phyloP scores from a whole-genome alignment of 1,140 invertebrate species.

The Drosophila triauraria region DNA sequence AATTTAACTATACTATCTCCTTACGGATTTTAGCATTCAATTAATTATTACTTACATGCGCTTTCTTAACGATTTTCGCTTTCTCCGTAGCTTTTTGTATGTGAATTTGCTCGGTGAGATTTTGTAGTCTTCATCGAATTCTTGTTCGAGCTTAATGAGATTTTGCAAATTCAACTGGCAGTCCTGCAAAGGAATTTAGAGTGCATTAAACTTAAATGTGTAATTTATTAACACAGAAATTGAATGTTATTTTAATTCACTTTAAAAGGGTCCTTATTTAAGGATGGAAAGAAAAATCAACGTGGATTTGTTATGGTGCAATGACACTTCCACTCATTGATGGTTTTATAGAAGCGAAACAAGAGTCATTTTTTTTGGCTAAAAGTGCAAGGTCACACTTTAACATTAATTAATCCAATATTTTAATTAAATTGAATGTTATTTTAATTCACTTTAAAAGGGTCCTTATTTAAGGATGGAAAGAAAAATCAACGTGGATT shows the following conservation, averaged over 20 bases:
- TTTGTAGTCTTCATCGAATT: constrained; percentile 85
- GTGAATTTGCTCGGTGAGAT: constrained; percentile 83
- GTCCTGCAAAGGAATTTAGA: constrained; percentile 54
- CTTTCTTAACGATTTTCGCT: constrained; percentile 77
- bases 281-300: no score
- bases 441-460: not conserved
- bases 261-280: not conserved
- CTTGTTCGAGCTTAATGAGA: constrained; percentile 80
- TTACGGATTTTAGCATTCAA: not conserved
- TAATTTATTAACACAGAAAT: not conserved
- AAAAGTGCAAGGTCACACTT: no score
- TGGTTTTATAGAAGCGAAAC: no score
- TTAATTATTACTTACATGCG: constrained; percentile 59
- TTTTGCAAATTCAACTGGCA: constrained; percentile 84
- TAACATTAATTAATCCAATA: no score
- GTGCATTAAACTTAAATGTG: not conserved
- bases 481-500: no score
- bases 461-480: no score
- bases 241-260: not conserved
- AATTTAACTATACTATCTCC: no score
- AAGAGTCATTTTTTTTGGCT: no score
- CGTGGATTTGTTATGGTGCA: no score
- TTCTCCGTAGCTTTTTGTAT: constrained; percentile 82
- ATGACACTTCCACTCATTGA: no score
- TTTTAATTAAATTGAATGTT: no score